Evolutionary conservation across 2,888 invertebrate species (phyloP).

Genomic region (Spisula subtruncata): DNA sequence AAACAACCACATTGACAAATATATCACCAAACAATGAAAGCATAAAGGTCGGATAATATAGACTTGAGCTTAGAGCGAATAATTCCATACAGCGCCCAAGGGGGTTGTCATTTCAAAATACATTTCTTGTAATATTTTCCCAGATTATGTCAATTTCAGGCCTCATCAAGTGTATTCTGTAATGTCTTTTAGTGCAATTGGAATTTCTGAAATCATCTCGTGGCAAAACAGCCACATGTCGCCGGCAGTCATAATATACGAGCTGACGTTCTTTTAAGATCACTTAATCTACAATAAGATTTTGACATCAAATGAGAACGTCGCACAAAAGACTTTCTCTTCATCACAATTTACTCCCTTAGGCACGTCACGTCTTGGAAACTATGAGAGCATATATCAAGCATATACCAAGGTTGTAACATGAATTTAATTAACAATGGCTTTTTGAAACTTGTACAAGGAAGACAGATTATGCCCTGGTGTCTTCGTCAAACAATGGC

Average conservation of each 20-base stretch:
- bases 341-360: not conserved
- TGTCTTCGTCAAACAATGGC: too few species aligned
- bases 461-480: too few species aligned
- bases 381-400: too few species aligned
- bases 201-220: too few species aligned
- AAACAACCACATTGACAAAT: not conserved
- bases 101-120: not conserved
- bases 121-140: not conserved
- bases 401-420: not conserved
- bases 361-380: not conserved
- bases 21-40: not conserved
- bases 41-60: not conserved
- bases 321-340: not conserved
- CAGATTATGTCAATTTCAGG: not conserved
- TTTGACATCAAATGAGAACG: not conserved
- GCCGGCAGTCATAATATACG: too few species aligned
- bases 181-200: not conserved
- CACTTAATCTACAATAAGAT: too few species aligned
- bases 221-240: too few species aligned
- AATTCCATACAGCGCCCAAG: not conserved
- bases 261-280: too few species aligned
- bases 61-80: not conserved
- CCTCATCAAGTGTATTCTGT: not conserved
- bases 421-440: not conserved
- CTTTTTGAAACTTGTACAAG: not conserved